Evolutionary conservation across 2,888 invertebrate species (phyloP), one percentile per base, ranked within the genome.

Genomic region (Cephus nigrinus): DNA sequence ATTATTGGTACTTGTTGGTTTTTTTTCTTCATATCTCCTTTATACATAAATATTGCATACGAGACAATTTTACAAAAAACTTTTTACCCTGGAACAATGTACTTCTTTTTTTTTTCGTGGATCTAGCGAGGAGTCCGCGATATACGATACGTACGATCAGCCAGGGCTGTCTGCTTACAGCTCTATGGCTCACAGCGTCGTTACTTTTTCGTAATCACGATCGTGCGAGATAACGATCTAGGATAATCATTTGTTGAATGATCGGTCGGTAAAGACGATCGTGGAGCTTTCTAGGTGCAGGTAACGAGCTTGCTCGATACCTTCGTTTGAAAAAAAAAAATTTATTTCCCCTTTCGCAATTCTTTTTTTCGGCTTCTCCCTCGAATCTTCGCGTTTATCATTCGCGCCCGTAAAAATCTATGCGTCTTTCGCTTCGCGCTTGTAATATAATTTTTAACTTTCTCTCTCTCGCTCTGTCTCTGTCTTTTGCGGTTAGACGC

Each of bases 51-150:
- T 88, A 89, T 88, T 85, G 87, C 85, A 83, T 86, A 87, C 85
- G 86, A 87, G 87, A 90, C 85, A 86, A 89, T 88, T 88, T 88
- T 89, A 83, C 83, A 84, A 84, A 84, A 84, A 83, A 81, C 73
- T 69, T 78, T 86, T 88, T 90, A 90, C 90, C 90, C 90, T 90
- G 90, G 87, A 90, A 87, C 88, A 86, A 88, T 87, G 82, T 86
- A 85, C 84, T 85, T 85, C 80, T 85, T 82, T 82, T 15, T 85
- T 82, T 15, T 82, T 15, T 35, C 23, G 35, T 74, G 74, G 31
- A 33, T 55, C 23, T 1, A 15, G 55, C 55, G 9, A 55, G 2
- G 1, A 55, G 23, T 23, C 55, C 15, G 35, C 35, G 35, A 35
- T 35, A 35, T 12, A 12, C 12, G 3, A 35, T 35, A 35, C 35